phyloP scores from a whole-genome alignment of 2,797 vertebrate species.

The Iguana delicatissima region DNA sequence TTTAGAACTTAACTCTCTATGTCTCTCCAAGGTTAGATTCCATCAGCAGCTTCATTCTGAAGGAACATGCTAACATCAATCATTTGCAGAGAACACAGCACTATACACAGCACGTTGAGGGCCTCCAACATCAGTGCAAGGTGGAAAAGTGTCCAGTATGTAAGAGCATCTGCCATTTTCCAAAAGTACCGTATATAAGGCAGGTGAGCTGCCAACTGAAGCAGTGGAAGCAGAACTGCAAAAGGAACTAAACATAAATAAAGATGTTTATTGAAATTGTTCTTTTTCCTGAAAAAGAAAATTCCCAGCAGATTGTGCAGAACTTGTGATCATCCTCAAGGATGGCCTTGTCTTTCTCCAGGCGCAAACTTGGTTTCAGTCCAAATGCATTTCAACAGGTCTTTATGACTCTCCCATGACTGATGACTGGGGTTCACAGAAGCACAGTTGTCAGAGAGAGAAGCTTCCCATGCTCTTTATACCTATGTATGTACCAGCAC shows the following conservation, averaged over 20 bases:
- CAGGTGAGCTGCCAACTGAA: constrained; percentile 8
- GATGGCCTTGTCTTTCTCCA: constrained; percentile 5
- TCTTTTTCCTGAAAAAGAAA: constrained; percentile 31
- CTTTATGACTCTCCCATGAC: constrained; percentile 28
- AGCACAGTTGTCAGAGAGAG: constrained; percentile 49
- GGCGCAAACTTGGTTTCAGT: constrained; percentile 12
- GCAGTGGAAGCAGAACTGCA: constrained; percentile 19
- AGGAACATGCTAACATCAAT: background rate
- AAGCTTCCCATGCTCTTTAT: constrained; percentile 38
- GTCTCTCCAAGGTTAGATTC: constrained; percentile 3
- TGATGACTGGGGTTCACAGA: background rate
- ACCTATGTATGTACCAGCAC: constrained; percentile 19
- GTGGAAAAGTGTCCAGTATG: background rate
- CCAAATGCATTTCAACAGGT: constrained; percentile 26
- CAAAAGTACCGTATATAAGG: constrained; percentile 3
- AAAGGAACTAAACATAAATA: background rate
- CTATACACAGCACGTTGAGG: background rate
- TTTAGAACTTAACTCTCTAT: background rate
- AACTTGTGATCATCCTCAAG: constrained; percentile 1
- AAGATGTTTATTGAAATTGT: background rate
- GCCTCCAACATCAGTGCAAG: background rate
- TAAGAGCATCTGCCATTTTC: background rate
- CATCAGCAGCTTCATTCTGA: background rate
- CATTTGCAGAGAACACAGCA: background rate
- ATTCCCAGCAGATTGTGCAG: constrained; percentile 23